Evolutionary conservation across 1,140 invertebrate genomes (phyloP).

Genomic region (Lordiphosa clarofinis): DNA sequence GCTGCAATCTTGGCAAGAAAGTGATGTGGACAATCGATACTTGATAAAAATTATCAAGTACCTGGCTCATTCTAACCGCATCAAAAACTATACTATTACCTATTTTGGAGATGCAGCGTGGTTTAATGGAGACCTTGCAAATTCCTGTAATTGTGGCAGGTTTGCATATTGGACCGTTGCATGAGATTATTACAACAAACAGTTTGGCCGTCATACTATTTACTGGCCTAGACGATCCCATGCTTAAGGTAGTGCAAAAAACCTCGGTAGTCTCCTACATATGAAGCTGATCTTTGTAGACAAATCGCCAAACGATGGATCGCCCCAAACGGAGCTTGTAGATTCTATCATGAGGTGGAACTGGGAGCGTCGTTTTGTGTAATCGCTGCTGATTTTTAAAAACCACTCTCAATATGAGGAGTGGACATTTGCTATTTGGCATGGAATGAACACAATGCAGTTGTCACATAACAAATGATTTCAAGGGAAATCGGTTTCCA

Average conservation of each 20-base stretch:
- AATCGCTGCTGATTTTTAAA: neutral
- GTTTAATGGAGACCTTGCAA: neutral
- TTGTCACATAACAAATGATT: no score
- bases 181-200: neutral
- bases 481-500: no score
- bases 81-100: neutral
- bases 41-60: neutral
- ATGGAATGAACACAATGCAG: neutral
- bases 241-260: neutral
- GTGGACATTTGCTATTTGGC: no score
- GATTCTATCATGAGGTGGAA: constrained; percentile 1
- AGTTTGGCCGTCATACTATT: constrained; percentile 14
- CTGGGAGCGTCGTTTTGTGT: neutral
- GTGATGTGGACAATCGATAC: neutral
- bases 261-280: neutral
- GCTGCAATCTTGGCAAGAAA: neutral
- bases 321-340: neutral
- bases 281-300: neutral
- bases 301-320: neutral
- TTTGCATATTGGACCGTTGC: neutral
- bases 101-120: constrained; percentile 13
- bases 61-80: accelerated
- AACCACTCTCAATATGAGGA: neutral
- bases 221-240: constrained; percentile 9
- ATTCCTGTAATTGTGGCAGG: constrained; percentile 5